phyloP scores from a whole-genome alignment of 2,888 invertebrate species.

The Synanthedon andrenaeformis region DNA sequence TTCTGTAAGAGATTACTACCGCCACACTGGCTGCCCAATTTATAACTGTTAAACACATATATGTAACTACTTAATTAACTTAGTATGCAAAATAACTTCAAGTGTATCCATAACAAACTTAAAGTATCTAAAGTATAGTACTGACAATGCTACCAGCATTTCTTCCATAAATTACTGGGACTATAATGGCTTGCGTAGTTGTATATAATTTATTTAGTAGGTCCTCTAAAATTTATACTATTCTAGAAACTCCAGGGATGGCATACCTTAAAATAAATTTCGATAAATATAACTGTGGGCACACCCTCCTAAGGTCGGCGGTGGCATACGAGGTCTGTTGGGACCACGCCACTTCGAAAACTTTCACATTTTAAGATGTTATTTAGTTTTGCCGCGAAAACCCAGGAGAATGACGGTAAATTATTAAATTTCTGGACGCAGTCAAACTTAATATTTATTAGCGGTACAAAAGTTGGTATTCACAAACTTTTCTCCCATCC shows the following conservation, averaged over 20 bases:
- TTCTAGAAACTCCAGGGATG: slow-evolving; percentile 17
- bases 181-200: too few species aligned
- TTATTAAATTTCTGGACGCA: slow-evolving; percentile 39
- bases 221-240: slow-evolving; percentile 11
- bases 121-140: too few species aligned
- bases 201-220: too few species aligned
- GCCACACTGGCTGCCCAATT: too few species aligned
- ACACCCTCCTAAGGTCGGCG: slow-evolving; percentile 17
- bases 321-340: slow-evolving; percentile 17
- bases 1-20: too few species aligned
- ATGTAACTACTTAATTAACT: too few species aligned
- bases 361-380: slow-evolving; percentile 56
- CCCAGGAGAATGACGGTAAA: slow-evolving; percentile 28
- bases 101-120: too few species aligned
- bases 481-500: neutral
- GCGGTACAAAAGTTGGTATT: neutral
- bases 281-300: slow-evolving; percentile 14
- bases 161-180: too few species aligned
- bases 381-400: slow-evolving; percentile 32
- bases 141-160: too few species aligned
- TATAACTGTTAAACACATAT: too few species aligned
- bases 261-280: slow-evolving; percentile 27
- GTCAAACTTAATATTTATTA: slow-evolving; percentile 3
- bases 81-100: too few species aligned
- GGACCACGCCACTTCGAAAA: slow-evolving; percentile 33